Evolutionary conservation across 2,888 invertebrate species (phyloP).

Genomic region (Molanna angustata): DNA sequence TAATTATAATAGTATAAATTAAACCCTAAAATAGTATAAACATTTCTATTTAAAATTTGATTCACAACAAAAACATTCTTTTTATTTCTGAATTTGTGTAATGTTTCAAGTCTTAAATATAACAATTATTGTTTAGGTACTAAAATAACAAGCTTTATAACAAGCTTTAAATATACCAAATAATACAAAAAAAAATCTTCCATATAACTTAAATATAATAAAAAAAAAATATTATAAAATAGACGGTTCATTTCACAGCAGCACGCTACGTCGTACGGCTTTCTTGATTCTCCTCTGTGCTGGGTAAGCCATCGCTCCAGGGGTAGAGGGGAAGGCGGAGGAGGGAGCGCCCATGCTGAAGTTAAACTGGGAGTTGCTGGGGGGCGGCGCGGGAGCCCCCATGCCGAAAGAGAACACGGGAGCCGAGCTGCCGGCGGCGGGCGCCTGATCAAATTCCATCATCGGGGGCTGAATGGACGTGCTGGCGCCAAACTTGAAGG

Average conservation of each 20-base stretch:
- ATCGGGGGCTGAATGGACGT: slow-evolving; percentile 6
- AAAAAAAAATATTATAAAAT: too few relatives aligned
- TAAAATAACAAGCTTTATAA: too few relatives aligned
- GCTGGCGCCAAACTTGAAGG: slow-evolving; percentile 22
- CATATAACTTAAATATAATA: too few relatives aligned
- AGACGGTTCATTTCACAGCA: slow-evolving; percentile 21
- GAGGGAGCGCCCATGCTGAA: slow-evolving; percentile 30
- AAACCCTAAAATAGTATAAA: too few relatives aligned
- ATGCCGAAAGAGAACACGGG: slow-evolving; percentile 39
- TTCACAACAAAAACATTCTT: too few relatives aligned
- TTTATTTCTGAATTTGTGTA: too few relatives aligned
- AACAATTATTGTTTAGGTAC: too few relatives aligned
- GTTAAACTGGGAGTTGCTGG: slow-evolving; percentile 26
- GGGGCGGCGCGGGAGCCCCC: slow-evolving; percentile 29
- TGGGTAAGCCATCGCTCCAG: slow-evolving; percentile 19
- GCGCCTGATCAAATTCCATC: slow-evolving; percentile 18
- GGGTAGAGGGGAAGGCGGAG: slow-evolving; percentile 18
- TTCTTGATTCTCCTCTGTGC: slow-evolving; percentile 26
- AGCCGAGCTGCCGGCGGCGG: slow-evolving; percentile 21
- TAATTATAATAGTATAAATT: too few relatives aligned
- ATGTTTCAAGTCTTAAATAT: too few relatives aligned
- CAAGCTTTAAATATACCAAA: too few relatives aligned
- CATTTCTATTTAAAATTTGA: too few relatives aligned
- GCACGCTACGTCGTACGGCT: slow-evolving; percentile 27
- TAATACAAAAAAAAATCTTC: too few relatives aligned